Evolutionary conservation across 2,888 invertebrate genomes (phyloP), one percentile per base, ranked within the genome.

Genomic region (Drosophila crucigera): DNA sequence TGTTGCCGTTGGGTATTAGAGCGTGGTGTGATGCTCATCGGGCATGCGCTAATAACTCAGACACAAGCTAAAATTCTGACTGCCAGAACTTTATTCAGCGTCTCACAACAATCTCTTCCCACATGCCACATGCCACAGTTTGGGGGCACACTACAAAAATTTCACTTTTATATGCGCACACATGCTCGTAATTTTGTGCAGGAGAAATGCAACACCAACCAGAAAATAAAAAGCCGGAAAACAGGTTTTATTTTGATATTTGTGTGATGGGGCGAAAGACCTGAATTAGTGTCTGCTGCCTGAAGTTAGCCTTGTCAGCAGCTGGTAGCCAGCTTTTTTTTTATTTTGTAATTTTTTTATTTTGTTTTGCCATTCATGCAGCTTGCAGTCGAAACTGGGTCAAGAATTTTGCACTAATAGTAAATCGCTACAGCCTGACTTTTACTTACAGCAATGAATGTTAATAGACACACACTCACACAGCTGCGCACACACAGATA

Each of bases 11-110:
- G 76, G 56, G 60, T 81, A 89, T 75, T 67, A 84, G 87, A 87
- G 87, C 87, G 82, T 76, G 76, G 39, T 69, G 55, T 61, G 90
- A 89, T 89, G 76, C 61, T 62, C 72, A 87, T 87, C 90, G 80
- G 73, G 88, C 87, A 79, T 88, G 90, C 82, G 90, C 87, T 90
- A 90, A 90, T 88, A 81, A 88, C 67, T 84, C 79, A 76, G 61
- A 37, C 43, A 69, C 4, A 33, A 39, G 10, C 33, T 37, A 25
- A 72, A 41, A 52, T 76, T 80, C 77, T 73, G n/a, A 43, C 64
- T 49, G 52, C 43, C 41, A 68, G 73, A 85, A 88, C 74, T 60
- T 68, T 71, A 66, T 47, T 61, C 35, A 56, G 6, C 49, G 52
- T 52, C 61, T 54, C 54, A 54, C 62, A 64, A 60, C 43, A 53